Evolutionary conservation across 1,140 invertebrate genomes (phyloP), one percentile per base, ranked within the genome.

Genomic region (Condylostylus longicornis): DNA sequence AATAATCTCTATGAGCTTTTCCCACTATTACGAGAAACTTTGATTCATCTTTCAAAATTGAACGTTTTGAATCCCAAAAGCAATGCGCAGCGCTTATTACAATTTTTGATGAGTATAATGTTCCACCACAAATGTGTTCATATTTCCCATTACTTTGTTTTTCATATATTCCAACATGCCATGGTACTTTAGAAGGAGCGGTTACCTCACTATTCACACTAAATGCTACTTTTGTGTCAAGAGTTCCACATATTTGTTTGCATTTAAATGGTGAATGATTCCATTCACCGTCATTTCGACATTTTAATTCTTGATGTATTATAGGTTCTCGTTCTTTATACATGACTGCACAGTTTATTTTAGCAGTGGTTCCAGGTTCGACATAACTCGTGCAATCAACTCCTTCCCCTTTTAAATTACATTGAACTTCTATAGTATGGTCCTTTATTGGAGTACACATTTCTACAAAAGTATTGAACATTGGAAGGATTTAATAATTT

Each of bases 91-190:
- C 41, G n/a, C n/a, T n/a, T n/a, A n/a, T n/a, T n/a, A n/a, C n/a
- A n/a, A n/a, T n/a, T n/a, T n/a, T n/a, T n/a, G n/a, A n/a, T n/a
- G n/a, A n/a, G n/a, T n/a, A n/a, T n/a, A n/a, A n/a, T 3, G 67
- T 61, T 0, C 69, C 68, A 0, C 64, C 67, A 34, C 70, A 72
- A 32, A 65, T 60, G 38, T 67, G 65, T 8, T 41, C 42, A 19
- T 47, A 53, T 50, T 54, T 3, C 45, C 39, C 17, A 30, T 55
- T 25, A 33, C 39, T 41, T 35, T 37, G 28, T 36, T 18, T 7
- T 32, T 45, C 40, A 49, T 70, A 74, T 28, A 74, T 56, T 1
- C 65, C 70, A 8, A 64, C 58, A 30, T 72, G 67, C 70, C 72
- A 74, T 0, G 70, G 71, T 29, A 72, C 61, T 6, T 40, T 33